phyloP scores from a whole-genome alignment of 2,888 invertebrate species.

The Drosophila antonietae region DNA sequence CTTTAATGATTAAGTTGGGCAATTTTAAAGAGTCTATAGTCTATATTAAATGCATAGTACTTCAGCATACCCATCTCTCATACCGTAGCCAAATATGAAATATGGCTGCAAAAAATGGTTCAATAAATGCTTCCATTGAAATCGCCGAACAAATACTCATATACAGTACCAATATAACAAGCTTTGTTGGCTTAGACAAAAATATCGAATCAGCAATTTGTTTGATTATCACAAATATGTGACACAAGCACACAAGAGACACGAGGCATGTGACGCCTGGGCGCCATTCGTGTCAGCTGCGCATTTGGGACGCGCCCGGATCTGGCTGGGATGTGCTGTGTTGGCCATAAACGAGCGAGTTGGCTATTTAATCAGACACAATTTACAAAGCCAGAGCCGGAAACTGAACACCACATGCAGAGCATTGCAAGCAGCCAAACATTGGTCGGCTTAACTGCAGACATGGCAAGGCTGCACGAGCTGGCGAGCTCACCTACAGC shows the following conservation, averaged over 20 bases:
- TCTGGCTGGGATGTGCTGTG: background rate
- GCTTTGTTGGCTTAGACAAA: conserved; percentile 2
- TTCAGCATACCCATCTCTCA: background rate
- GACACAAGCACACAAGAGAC: background rate
- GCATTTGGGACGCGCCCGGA: background rate
- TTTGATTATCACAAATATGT: conserved; percentile 10
- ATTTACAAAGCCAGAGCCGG: background rate
- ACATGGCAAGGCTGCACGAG: background rate
- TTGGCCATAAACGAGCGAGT: conserved; percentile 3
- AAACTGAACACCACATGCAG: background rate
- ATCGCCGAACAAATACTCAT: background rate
- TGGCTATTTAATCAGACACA: conserved; percentile 15
- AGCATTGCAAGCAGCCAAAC: background rate
- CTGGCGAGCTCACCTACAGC: background rate
- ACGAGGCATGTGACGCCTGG: background rate
- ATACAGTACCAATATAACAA: background rate
- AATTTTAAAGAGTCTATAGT: no score
- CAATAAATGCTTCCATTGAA: background rate
- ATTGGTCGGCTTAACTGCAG: background rate
- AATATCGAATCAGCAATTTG: conserved; percentile 16
- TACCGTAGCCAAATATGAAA: background rate
- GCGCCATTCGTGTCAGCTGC: conserved; percentile 9
- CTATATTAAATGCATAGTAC: no score
- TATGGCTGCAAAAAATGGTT: background rate
- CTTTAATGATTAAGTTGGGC: no score